These are phyloP conservation scores for Apamea anceps DNA, from an alignment of 2,888 invertebrate species.

Conservation along the genomic window DNA sequence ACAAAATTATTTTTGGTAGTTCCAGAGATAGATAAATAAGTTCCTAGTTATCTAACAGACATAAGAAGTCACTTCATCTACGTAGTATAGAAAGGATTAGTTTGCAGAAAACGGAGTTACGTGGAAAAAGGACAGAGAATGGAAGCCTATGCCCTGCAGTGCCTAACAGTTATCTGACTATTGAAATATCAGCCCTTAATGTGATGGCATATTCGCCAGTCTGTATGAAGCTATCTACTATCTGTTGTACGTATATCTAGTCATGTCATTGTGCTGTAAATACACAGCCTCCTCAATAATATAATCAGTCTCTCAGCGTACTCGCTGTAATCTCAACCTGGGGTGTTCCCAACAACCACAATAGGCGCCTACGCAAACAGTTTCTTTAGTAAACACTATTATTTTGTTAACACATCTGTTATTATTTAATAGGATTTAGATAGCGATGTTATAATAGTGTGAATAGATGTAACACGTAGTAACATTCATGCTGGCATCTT, in stretches of 20 bases:
- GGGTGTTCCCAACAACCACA: slow-evolving; percentile 41
- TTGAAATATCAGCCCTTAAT: no score
- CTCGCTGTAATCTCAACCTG: slow-evolving; percentile 15
- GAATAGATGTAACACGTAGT: slow-evolving; percentile 5
- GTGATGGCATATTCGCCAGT: no score
- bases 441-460: slow-evolving; percentile 20
- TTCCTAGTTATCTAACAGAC: neutral
- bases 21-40: no score
- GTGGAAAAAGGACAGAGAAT: no score
- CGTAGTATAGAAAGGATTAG: no score
- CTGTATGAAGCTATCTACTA: no score
- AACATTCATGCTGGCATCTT: neutral
- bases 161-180: no score
- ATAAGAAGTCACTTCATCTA: neutral
- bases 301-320: neutral
- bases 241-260: no score
- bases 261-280: neutral
- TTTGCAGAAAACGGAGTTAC: no score
- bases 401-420: slow-evolving; percentile 46
- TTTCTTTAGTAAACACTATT: slow-evolving; percentile 30
- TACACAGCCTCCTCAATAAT: neutral
- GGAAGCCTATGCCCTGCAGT: no score
- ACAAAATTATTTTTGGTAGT: no score
- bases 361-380: slow-evolving; percentile 31
- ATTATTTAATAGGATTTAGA: slow-evolving; percentile 58